Conservation (phyloP, 2,888 invertebrate species). For the Orthonevra nobilis region DNA sequence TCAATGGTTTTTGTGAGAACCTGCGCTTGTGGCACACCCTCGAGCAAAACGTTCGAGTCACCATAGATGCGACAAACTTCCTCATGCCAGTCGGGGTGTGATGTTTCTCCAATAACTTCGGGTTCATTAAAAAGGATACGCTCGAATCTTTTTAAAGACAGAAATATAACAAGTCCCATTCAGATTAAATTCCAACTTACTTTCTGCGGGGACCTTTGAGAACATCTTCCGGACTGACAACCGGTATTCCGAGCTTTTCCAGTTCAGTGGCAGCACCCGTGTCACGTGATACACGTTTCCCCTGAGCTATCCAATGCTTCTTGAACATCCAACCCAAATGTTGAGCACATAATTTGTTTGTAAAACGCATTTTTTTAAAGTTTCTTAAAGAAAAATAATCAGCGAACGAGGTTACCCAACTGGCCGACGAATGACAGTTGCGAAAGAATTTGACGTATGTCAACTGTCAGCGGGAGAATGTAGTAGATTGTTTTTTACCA, state of each 20-base stretch:
- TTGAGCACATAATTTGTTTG: conserved; percentile 83
- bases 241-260: conserved; percentile 82
- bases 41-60: conserved; percentile 84
- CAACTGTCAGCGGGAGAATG: not conserved
- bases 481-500: conserved; percentile 12
- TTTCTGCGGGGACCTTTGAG: conserved; percentile 78
- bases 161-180: too few relatives aligned
- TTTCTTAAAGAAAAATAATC: not conserved
- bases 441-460: not conserved
- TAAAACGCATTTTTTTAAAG: conserved; percentile 83
- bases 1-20: conserved; percentile 89
- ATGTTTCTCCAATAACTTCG: conserved; percentile 81
- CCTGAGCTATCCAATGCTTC: conserved; percentile 86
- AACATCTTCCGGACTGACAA: conserved; percentile 84
- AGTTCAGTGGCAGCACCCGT: conserved; percentile 82
- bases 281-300: conserved; percentile 83
- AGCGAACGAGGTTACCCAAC: conserved; percentile 27
- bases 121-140: not conserved
- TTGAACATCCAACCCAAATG: conserved; percentile 88
- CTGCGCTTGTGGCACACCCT: conserved; percentile 89
- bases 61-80: conserved; percentile 83
- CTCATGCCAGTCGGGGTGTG: conserved; percentile 84
- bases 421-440: conserved; percentile 21
- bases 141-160: too few relatives aligned
- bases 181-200: conserved; percentile 55